These are phyloP conservation scores for Aplocera efformata DNA, from an alignment of 2,888 invertebrate species.

Conservation along the genomic window DNA sequence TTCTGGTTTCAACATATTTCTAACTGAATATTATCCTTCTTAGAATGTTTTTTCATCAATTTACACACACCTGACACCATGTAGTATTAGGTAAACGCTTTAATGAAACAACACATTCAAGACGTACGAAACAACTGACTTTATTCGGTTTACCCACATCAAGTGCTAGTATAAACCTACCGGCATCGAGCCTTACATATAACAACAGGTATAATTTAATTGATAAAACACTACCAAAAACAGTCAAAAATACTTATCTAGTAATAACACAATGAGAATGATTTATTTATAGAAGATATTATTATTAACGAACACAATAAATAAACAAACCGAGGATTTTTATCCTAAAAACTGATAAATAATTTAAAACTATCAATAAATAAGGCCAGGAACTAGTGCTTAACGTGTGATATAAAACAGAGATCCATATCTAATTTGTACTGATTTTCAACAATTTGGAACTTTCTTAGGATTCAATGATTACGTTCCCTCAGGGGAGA, in stretches of 20 bases:
- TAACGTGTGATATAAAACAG: slow-evolving; percentile 19
- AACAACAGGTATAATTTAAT: slow-evolving; percentile 5
- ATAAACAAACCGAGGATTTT: slow-evolving; percentile 7
- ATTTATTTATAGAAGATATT: slow-evolving; percentile 7
- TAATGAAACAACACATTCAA: no score
- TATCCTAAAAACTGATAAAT: slow-evolving; percentile 8
- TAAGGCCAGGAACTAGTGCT: slow-evolving; percentile 18
- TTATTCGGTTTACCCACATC: no score
- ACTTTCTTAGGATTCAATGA: slow-evolving; percentile 31
- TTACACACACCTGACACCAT: no score
- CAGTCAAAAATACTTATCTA: slow-evolving; percentile 14
- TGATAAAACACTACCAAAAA: slow-evolving; percentile 12
- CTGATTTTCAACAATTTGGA: slow-evolving; percentile 7
- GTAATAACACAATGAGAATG: slow-evolving; percentile 15
- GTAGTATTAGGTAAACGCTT: no score
- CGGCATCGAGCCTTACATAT: no score
- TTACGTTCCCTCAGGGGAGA: slow-evolving; percentile 73
- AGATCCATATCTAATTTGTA: slow-evolving; percentile 20
- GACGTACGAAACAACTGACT: no score
- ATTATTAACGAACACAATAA: slow-evolving; percentile 16
- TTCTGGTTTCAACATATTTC: no score
- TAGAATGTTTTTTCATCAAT: no score
- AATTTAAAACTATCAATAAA: slow-evolving; percentile 17
- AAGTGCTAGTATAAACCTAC: no score
- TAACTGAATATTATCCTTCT: no score